These are phyloP conservation scores for Cactoblastis cactorum DNA, from an alignment of 2,888 invertebrate species.

Conservation along the genomic window DNA sequence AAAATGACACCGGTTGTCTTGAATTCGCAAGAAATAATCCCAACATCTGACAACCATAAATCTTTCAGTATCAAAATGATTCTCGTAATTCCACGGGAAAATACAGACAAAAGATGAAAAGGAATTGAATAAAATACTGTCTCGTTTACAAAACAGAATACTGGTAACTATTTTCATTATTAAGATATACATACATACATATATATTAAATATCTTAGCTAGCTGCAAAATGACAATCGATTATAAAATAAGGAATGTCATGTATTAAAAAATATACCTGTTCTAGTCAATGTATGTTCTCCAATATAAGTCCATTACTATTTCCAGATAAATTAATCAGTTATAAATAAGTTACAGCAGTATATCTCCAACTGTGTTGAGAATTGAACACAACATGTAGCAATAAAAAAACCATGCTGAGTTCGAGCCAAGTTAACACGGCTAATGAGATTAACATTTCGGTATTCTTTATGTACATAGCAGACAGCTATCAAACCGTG, in stretches of 20 bases:
- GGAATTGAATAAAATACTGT: not conserved
- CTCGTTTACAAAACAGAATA: no score
- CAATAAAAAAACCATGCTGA: slow-evolving; percentile 6
- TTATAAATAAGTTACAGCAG: slow-evolving; percentile 2
- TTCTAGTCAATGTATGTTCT: no score
- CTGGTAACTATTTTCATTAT: no score
- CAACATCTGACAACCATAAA: slow-evolving; percentile 47
- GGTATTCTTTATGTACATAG: slow-evolving; percentile 15
- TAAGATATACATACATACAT: no score
- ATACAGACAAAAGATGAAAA: slow-evolving; percentile 17
- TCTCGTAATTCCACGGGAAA: slow-evolving; percentile 14
- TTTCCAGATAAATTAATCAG: not conserved
- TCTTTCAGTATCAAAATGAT: slow-evolving; percentile 40
- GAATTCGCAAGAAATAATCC: slow-evolving; percentile 62
- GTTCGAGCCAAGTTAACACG: slow-evolving; percentile 2
- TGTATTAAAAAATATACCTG: no score
- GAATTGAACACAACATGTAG: slow-evolving; percentile 1
- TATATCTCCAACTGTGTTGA: not conserved
- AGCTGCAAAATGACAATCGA: no score
- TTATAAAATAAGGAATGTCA: no score
- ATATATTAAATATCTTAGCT: no score
- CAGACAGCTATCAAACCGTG: slow-evolving; percentile 13
- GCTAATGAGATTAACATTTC: slow-evolving; percentile 19
- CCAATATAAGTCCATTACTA: no score
- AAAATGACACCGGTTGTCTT: slow-evolving; percentile 55